These are phyloP conservation scores for Polypedilum vanderplanki DNA, from an alignment of 1,140 invertebrate genomes.

Conservation along the genomic window DNA sequence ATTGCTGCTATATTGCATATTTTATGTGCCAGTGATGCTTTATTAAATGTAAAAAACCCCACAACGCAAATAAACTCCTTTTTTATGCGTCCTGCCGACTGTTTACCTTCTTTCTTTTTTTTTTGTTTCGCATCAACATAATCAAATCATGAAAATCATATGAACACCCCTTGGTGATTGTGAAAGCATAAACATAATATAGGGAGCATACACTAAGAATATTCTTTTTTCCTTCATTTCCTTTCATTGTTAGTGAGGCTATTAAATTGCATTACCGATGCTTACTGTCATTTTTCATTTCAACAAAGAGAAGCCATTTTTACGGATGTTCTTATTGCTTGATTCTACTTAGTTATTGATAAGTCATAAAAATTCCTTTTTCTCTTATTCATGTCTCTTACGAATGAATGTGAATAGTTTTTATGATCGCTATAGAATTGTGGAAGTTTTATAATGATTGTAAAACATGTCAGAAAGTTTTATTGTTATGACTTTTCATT, in stretches of 20 bases:
- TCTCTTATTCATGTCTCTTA: not conserved
- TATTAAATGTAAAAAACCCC: conserved; percentile 26
- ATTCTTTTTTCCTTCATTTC: not conserved
- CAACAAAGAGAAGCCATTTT: not conserved
- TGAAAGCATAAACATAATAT: not conserved
- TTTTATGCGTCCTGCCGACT: not conserved
- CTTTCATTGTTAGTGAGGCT: conserved; percentile 14
- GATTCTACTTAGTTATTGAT: not conserved
- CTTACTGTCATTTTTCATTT: conserved; percentile 16
- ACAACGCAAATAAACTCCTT: conserved; percentile 28
- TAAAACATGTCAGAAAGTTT: conserved; percentile 9
- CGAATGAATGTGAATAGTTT: not conserved
- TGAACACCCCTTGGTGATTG: conserved; percentile 25
- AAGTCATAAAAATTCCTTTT: conserved; percentile 13
- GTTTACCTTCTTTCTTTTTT: not conserved
- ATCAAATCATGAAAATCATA: conserved; percentile 25
- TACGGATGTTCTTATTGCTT: not conserved
- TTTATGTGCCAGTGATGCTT: not conserved
- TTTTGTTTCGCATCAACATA: not conserved
- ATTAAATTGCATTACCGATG: conserved; percentile 18
- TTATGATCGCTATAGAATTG: not conserved
- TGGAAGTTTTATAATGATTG: conserved; percentile 3
- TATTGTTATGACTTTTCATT: not conserved
- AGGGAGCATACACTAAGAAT: not conserved
- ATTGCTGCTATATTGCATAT: conserved; percentile 21